A percentile compares a stretch with the other conserved stretches of the same genome.
phyloP scores from a whole-genome alignment of 2,113 vertebrate genomes.

The Grammomys surdaster region DNA sequence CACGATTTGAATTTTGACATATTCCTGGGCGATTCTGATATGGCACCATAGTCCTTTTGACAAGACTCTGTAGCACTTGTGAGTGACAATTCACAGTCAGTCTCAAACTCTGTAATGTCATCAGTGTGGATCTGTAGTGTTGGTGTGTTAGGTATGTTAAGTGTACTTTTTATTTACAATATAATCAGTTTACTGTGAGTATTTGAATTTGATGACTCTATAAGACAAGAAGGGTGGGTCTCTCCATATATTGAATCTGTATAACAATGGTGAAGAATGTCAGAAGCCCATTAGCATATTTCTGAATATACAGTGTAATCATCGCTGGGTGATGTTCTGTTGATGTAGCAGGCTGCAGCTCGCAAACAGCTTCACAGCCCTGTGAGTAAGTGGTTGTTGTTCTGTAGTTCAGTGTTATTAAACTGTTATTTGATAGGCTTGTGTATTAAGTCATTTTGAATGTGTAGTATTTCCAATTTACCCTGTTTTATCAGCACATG shows the following conservation, averaged over 20 bases:
- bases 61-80: not conserved
- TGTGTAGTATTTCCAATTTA: not conserved
- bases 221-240: not conserved
- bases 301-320: not conserved
- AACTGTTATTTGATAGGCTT: not conserved
- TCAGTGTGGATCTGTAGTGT: not conserved
- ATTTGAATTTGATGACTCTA: not conserved
- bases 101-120: not conserved
- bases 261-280: not conserved
- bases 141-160: not conserved
- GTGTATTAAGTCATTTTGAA: not conserved
- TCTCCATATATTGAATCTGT: not conserved
- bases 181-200: not conserved
- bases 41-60: not conserved
- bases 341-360: not conserved
- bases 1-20: not conserved
- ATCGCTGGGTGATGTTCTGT: not conserved
- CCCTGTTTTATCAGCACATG: not conserved
- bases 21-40: not conserved
- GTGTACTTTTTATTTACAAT: not conserved
- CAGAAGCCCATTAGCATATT: not conserved
- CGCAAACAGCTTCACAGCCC: not conserved
- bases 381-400: accelerated
- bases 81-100: not conserved
- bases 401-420: not conserved